Evolutionary conservation across 2,888 invertebrate species (phyloP).

Genomic region (Microdon myrmicae): DNA sequence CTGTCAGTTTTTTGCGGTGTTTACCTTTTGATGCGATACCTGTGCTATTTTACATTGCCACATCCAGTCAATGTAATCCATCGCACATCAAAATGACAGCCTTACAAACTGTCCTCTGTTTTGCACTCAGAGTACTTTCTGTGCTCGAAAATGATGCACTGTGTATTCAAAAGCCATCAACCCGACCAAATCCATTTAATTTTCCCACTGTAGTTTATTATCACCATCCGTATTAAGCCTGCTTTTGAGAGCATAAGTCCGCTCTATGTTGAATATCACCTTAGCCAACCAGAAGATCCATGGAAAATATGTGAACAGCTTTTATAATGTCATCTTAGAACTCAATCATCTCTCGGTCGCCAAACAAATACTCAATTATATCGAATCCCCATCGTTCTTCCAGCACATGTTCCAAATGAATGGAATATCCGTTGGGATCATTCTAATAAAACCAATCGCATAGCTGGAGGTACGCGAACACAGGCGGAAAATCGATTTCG

Average conservation of each 20-base stretch:
- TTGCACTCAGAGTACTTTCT: too few relatives aligned
- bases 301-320: constrained; percentile 3
- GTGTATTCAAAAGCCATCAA: too few relatives aligned
- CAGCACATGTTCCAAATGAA: constrained; percentile 13
- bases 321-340: constrained; percentile 2
- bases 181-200: constrained; percentile 6
- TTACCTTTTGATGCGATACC: too few relatives aligned
- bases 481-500: constrained; percentile 15
- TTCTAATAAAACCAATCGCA: too few relatives aligned
- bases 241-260: constrained; percentile 12
- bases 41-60: too few relatives aligned
- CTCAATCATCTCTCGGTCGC: constrained; percentile 20
- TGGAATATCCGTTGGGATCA: too few relatives aligned
- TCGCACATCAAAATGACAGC: too few relatives aligned
- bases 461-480: background rate
- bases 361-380: constrained; percentile 17
- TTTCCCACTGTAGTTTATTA: constrained; percentile 23
- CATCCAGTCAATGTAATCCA: too few relatives aligned
- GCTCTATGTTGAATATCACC: too few relatives aligned
- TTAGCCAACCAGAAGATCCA: constrained; percentile 26
- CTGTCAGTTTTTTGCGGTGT: too few relatives aligned
- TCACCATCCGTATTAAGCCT: background rate
- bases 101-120: too few relatives aligned
- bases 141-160: too few relatives aligned
- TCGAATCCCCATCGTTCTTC: constrained; percentile 11